A percentile compares a stretch with the other conserved stretches of the same genome.
Conservation (phyloP, 2,888 invertebrate species). For the Caradrina kadenii region DNA sequence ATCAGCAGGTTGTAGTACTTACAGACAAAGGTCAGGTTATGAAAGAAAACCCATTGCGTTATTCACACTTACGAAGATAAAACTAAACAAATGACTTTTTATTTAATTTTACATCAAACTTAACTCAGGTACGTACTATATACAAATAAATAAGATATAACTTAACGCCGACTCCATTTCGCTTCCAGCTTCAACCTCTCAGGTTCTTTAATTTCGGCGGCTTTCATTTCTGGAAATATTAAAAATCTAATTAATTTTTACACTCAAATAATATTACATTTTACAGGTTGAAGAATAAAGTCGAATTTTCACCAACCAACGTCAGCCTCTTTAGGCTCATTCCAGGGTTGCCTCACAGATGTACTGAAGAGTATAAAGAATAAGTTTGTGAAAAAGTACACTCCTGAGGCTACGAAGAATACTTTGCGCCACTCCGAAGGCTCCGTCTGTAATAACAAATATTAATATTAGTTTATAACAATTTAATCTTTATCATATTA, state of each 20-base stretch:
- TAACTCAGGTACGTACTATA: conserved; percentile 61
- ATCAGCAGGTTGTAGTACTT: neutral
- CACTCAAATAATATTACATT: neutral
- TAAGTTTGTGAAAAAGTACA: conserved; percentile 93
- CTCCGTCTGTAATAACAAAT: conserved; percentile 86
- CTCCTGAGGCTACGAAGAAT: conserved; percentile 93
- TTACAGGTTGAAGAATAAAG: neutral
- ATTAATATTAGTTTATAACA: conserved; percentile 28
- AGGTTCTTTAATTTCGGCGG: conserved; percentile 68
- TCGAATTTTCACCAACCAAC: conserved; percentile 67
- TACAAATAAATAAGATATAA: conserved; percentile 47
- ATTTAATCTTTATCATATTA: conserved; percentile 2
- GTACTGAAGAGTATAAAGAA: conserved; percentile 93
- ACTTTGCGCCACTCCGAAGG: conserved; percentile 93
- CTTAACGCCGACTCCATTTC: conserved; percentile 41
- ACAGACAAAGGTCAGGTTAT: neutral
- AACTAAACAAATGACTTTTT: conserved; percentile 23
- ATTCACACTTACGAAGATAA: neutral
- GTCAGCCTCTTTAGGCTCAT: conserved; percentile 86
- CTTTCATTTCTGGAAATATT: conserved; percentile 70
- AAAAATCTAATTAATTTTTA: conserved; percentile 43
- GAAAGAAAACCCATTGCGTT: too few relatives aligned
- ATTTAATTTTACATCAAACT: conserved; percentile 40
- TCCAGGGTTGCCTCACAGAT: conserved; percentile 94
- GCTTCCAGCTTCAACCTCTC: conserved; percentile 53